Conservation (phyloP, 2,113 vertebrate genomes). For the Rutilus rutilus region DNA sequence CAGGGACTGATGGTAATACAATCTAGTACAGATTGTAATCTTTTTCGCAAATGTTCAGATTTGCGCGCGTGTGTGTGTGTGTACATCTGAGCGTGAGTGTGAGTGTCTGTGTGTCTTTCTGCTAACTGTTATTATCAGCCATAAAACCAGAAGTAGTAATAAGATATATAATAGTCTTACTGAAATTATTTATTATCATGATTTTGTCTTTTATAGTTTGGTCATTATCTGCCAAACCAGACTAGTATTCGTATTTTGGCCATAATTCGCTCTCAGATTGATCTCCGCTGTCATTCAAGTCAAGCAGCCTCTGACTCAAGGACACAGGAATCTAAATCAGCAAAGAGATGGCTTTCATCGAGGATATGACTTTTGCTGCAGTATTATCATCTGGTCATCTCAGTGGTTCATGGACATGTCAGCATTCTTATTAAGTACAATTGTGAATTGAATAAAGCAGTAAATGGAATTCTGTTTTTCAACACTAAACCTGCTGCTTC, state of each 20-base stretch:
- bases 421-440: background rate
- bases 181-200: conserved; percentile 26
- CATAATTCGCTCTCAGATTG: conserved; percentile 28
- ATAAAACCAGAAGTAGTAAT: conserved; percentile 31
- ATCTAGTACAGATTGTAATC: conserved; percentile 65
- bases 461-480: background rate
- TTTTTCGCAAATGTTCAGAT: conserved; percentile 23
- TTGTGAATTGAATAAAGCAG: background rate
- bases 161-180: conserved; percentile 24
- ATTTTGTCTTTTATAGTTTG: conserved; percentile 21
- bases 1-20: conserved; percentile 72
- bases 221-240: conserved; percentile 29
- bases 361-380: background rate
- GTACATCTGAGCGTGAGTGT: conserved; percentile 13
- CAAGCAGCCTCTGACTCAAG: conserved; percentile 21
- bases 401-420: background rate
- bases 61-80: conserved; percentile 25
- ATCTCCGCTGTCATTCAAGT: background rate
- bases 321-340: conserved; percentile 3
- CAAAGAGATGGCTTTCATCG: background rate
- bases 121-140: conserved; percentile 36
- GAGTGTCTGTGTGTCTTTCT: conserved; percentile 26
- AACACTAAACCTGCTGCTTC: background rate
- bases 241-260: conserved; percentile 17
- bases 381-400: background rate